Percentiles rank a stretch among this genome's conserved stretches.
Evolutionary conservation across 1,140 invertebrate species (phyloP).

Genomic region (Chymomyza costata): DNA sequence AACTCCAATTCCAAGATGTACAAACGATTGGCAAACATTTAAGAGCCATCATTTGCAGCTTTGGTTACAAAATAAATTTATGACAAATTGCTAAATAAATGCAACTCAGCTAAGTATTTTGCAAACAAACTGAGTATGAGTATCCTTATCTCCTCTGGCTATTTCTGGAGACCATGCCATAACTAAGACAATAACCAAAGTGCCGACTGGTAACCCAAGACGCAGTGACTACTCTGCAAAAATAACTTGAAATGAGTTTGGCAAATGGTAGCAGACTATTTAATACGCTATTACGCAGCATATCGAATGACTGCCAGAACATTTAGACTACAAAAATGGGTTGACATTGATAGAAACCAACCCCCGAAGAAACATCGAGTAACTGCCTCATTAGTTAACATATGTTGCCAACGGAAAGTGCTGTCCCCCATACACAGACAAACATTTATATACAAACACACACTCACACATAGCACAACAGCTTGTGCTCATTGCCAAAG

Average conservation of each 20-base stretch:
- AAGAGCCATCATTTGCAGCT: constrained; percentile 71
- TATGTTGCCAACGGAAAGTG: constrained; percentile 49
- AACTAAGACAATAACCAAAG: constrained; percentile 48
- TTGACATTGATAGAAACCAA: constrained; percentile 34
- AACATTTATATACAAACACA: neutral
- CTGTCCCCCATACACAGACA: constrained; percentile 6
- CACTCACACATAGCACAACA: constrained; percentile 37
- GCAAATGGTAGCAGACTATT: constrained; percentile 73
- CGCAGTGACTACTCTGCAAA: neutral
- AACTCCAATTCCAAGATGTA: constrained; percentile 4
- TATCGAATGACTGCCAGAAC: constrained; percentile 61
- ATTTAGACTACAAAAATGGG: constrained; percentile 27
- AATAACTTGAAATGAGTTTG: constrained; percentile 53
- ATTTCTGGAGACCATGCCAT: neutral
- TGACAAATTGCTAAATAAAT: constrained; percentile 73
- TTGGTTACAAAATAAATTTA: constrained; percentile 71
- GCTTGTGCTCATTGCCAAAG: constrained; percentile 70
- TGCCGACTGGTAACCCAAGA: constrained; percentile 34
- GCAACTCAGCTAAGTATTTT: constrained; percentile 41
- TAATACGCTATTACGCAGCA: constrained; percentile 71
- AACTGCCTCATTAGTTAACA: constrained; percentile 67
- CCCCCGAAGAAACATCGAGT: constrained; percentile 5
- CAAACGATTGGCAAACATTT: constrained; percentile 57
- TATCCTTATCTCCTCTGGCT: too few relatives aligned
- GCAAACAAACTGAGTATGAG: constrained; percentile 30